phyloP scores from a whole-genome alignment of 2,113 vertebrate species.

The Bos indicus region DNA sequence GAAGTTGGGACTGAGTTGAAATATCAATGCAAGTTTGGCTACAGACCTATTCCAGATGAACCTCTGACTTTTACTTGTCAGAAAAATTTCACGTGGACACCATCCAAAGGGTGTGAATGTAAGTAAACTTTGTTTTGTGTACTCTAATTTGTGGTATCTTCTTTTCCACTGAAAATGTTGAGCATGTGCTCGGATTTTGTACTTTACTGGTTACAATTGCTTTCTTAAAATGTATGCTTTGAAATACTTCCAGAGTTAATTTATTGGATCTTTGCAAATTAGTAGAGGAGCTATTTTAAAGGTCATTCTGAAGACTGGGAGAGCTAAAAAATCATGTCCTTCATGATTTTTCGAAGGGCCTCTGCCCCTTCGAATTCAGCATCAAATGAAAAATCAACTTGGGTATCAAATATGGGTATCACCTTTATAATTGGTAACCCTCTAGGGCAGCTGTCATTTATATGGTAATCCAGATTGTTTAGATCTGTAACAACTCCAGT shows the following conservation, averaged over 20 bases:
- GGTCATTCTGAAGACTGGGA: not conserved
- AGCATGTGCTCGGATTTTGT: not conserved
- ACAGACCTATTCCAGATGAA: not conserved
- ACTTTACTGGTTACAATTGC: too few relatives aligned
- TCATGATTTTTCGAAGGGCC: too few relatives aligned
- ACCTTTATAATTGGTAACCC: not conserved
- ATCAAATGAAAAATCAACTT: not conserved
- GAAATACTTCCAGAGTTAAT: not conserved
- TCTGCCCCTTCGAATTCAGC: not conserved
- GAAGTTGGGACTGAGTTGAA: not conserved
- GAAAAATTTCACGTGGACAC: not conserved
- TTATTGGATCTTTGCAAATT: not conserved
- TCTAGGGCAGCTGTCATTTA: not conserved
- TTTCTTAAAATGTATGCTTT: not conserved
- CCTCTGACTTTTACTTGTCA: not conserved
- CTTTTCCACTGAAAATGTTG: not conserved
- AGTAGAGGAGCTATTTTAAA: not conserved
- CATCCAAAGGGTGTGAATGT: slow-evolving; percentile 23
- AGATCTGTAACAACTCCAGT: not conserved
- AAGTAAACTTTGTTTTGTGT: not conserved
- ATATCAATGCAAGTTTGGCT: slow-evolving; percentile 1
- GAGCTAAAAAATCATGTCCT: not conserved
- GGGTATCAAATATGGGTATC: not conserved
- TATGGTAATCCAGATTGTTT: not conserved
- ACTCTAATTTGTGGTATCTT: not conserved